Evolutionary conservation across 2,888 invertebrate genomes (phyloP).

Genomic region (Rhyacophila evoluta): DNA sequence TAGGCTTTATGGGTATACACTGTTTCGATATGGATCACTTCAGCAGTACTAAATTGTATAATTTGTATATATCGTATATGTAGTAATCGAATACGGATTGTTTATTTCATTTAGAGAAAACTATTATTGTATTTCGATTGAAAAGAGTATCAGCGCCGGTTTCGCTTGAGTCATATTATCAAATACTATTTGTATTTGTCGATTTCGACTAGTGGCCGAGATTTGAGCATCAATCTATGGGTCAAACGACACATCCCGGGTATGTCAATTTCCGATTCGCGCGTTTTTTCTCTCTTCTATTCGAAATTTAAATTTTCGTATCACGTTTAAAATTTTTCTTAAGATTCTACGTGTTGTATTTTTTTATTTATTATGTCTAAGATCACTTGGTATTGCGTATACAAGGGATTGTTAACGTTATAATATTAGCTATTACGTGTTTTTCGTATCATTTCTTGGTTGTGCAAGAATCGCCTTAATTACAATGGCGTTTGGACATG

Average conservation of each 20-base stretch:
- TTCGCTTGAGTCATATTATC: too few relatives aligned
- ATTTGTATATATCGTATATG: not conserved
- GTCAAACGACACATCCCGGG: not conserved
- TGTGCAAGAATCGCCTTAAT: not conserved
- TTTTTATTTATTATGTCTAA: slow-evolving; percentile 34
- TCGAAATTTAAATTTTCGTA: not conserved
- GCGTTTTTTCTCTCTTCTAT: not conserved
- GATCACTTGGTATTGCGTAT: slow-evolving; percentile 56
- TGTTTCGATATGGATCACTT: slow-evolving; percentile 47
- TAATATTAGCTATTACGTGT: not conserved
- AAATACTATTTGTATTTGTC: not conserved
- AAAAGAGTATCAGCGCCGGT: not conserved
- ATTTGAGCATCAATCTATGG: not conserved
- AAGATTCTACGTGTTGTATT: slow-evolving; percentile 19
- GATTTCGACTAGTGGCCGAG: not conserved
- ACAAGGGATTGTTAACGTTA: slow-evolving; percentile 51
- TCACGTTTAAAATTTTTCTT: slow-evolving; percentile 20
- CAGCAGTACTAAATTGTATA: slow-evolving; percentile 17
- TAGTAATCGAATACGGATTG: too few relatives aligned
- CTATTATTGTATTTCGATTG: not conserved
- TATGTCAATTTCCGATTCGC: not conserved
- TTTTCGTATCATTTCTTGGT: slow-evolving; percentile 9
- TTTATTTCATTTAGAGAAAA: not conserved
- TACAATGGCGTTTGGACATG: not conserved
- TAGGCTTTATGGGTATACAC: slow-evolving; percentile 47